Evolutionary conservation across 2,113 vertebrate genomes (phyloP), one percentile per base, ranked within the genome.

Genomic region (Hystrix brachyura): DNA sequence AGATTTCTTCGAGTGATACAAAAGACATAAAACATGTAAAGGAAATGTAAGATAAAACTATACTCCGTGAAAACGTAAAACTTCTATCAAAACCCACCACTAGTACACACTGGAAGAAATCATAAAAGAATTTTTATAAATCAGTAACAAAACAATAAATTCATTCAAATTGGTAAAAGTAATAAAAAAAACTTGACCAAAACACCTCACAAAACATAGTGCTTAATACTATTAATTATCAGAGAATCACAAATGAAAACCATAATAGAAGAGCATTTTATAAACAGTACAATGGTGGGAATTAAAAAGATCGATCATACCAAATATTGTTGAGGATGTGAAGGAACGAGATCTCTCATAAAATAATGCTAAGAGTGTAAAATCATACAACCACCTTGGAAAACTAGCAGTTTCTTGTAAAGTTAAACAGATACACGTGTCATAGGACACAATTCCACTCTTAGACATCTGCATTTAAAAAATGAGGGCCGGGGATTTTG

Each of bases 11-110:
- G 34, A 59, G 21, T 18, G 4, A 38, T 27, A 78, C 34, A 87
- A 67, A 89, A 83, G 32, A 69, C 34, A 67, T 9, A 34, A 93
- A 85, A 90, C 7, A 90, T 17, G 4, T 46, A 85, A 65, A 29
- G 43, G 13, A 85, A 84, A 93, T 88, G 25, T 38, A 92, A 82
- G 32, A 90, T 38, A 64, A 94, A 90, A 71, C 29, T 43, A 48
- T 25, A 92, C 34, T 79, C 83, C 32, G 55, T 62, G 34, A 91
- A 95, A 88, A 74, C 69, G 86, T 17, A 92, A 82, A 95, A 82
- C n/a, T 62, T 93, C 38, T 71, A 82, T n/a, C 80, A 76, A 96
- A 87, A 91, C 21, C 57, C 4, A 13, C 17, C n/a, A 84, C 7
- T 27, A 93, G 14, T 29, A 78, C 19, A 62, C 23, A 72, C 60